Percentiles rank a stretch among this genome's conserved stretches.
phyloP scores from a whole-genome alignment of 2,113 vertebrate genomes.

The Salvelinus fontinalis region DNA sequence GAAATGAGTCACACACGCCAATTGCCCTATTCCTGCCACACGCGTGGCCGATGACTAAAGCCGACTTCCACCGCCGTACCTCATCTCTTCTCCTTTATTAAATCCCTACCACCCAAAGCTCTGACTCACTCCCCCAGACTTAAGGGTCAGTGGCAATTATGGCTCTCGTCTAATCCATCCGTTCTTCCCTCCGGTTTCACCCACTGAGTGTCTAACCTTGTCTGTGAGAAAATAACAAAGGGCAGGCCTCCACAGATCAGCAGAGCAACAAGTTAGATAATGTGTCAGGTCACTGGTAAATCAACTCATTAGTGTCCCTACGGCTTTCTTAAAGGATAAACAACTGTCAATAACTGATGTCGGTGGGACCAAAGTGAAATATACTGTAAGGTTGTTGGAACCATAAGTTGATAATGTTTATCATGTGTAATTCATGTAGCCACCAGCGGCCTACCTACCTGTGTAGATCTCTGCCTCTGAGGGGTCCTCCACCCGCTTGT shows the following conservation, averaged over 20 bases:
- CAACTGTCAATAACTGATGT: not conserved
- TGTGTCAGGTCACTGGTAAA: not conserved
- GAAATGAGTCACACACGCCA: conserved; percentile 71
- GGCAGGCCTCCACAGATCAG: not conserved
- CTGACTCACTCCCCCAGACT: conserved; percentile 60
- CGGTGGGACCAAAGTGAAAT: not conserved
- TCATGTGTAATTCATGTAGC: too few relatives aligned
- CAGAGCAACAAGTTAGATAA: not conserved
- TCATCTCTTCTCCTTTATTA: conserved; percentile 59
- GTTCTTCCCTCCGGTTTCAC: not conserved
- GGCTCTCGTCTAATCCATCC: conserved; percentile 38
- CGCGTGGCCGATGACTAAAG: conserved; percentile 57
- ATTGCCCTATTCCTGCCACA: conserved; percentile 69
- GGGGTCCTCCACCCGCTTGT: conserved; percentile 95
- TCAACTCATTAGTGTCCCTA: not conserved
- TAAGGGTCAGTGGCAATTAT: conserved; percentile 50
- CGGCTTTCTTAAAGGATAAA: not conserved
- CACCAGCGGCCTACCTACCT: conserved; percentile 73
- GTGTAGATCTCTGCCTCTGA: conserved; percentile 94
- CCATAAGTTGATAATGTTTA: too few relatives aligned
- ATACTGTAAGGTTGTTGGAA: not conserved
- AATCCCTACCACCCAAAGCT: conserved; percentile 57
- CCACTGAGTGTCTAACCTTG: not conserved
- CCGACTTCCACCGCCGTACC: conserved; percentile 53
- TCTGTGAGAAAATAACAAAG: not conserved